Base-by-base conservation (phyloP, 2,797 vertebrate genomes). In the Sphaeramia orbicularis region DNA sequence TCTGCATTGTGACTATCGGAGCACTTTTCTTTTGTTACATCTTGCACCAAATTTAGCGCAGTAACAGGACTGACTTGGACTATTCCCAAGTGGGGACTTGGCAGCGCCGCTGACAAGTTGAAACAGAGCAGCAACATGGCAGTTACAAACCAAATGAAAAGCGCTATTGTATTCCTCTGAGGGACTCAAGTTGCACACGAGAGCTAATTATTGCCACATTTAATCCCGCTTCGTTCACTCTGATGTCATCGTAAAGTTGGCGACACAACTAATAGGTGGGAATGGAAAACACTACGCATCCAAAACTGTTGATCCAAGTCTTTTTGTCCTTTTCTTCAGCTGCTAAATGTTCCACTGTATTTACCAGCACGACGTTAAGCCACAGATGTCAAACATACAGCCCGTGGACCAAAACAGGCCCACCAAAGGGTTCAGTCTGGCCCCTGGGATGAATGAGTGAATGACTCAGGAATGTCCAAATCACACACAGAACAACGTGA, bases 1-100 rank as follows among this genome's bases (percentile, higher is more conserved):
- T 80, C 69, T 67, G 75, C 76, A 48, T 64, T n/a, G 32, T 90
- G 91, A 92, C 87, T 84, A 88, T 93, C 91, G 85, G 82, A 87
- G 71, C 82, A 65, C 87, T 90, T 91, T 91, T 80, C 83, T 77
- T 71, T 58, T 81, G 71, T 86, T 88, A 87, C 81, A 80, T 76
- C 81, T 84, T n/a, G 56, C 78, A 80, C 86, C 69, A 80, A 86
- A 92, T 86, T 88, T 88, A 87, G 89, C 60, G 67, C 89, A 66
- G 86, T 88, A 91, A 81, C 85, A 79, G 72, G 74, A 70, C 79
- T 71, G 86, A 86, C 84, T 85, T 68, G 57, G 76, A 82, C 57
- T 72, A 84, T 87, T 89, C 81, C 89, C 84, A 81, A 72, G 71
- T n/a, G 83, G 71, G 66, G 55, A 80, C 73, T 80, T 80, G 65